Conservation (phyloP, 2,797 vertebrate species). For the Liparis tanakae region DNA sequence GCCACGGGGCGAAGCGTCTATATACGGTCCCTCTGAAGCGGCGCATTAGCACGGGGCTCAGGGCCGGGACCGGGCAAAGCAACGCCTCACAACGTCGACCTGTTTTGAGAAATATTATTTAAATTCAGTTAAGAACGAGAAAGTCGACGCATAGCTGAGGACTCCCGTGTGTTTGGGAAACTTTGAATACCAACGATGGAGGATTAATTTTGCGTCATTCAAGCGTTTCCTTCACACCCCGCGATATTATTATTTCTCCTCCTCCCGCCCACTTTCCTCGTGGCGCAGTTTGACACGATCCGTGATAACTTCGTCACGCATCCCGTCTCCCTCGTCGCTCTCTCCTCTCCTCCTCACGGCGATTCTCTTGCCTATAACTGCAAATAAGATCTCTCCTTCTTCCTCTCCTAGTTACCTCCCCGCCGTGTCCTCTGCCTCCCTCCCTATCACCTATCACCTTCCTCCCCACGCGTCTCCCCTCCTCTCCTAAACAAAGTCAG, state of each 20-base stretch:
- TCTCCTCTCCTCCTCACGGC: not conserved
- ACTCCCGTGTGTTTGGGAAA: not conserved
- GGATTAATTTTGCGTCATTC: not conserved
- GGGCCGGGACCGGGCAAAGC: constrained; percentile 19
- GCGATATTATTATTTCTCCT: not conserved
- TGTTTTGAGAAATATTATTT: no score
- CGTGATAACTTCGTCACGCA: not conserved
- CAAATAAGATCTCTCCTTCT: constrained; percentile 35
- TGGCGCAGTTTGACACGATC: not conserved
- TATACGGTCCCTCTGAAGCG: constrained; percentile 34
- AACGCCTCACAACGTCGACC: no score
- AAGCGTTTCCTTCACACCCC: not conserved
- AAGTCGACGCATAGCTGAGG: not conserved
- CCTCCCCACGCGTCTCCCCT: constrained; percentile 39
- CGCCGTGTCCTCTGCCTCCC: constrained; percentile 23
- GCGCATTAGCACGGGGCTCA: constrained; percentile 53
- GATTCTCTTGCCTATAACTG: constrained; percentile 29
- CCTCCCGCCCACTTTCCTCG: constrained; percentile 2
- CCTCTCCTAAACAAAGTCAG: constrained; percentile 58
- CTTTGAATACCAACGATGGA: constrained; percentile 14
- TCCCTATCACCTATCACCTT: constrained; percentile 47
- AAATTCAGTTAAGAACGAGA: not conserved
- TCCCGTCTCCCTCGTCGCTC: constrained; percentile 1
- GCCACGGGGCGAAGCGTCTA: constrained; percentile 38
- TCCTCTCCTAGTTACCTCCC: constrained; percentile 23